Percentiles rank a stretch among this genome's conserved stretches.
Conservation (phyloP, 2,797 vertebrate species). For the Varecia variegata region DNA sequence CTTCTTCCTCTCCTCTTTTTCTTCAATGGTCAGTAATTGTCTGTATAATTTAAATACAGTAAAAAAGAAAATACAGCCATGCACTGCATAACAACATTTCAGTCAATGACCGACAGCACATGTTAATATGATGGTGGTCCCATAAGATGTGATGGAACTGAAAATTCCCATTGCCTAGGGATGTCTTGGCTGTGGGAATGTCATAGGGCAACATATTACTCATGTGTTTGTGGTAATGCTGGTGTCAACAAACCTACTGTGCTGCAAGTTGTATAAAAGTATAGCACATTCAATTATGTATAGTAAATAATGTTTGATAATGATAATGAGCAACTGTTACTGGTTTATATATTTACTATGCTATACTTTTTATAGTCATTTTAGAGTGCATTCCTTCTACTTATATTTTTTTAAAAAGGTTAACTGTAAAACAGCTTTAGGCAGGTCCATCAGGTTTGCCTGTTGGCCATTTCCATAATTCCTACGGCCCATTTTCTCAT, state of each 20-base stretch:
- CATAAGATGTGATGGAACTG: background rate
- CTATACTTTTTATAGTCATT: background rate
- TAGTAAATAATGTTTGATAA: too few species aligned
- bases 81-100: background rate
- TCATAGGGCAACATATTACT: background rate
- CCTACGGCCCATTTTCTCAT: background rate
- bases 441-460: background rate
- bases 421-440: background rate
- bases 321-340: too few species aligned
- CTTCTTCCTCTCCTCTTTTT: background rate
- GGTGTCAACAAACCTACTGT: background rate
- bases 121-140: background rate
- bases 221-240: background rate
- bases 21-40: background rate
- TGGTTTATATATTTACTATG: background rate
- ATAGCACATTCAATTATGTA: too few species aligned
- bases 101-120: background rate
- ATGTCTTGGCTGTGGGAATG: background rate
- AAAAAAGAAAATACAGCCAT: background rate
- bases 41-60: background rate
- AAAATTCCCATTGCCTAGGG: background rate
- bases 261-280: background rate
- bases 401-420: too few species aligned
- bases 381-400: background rate
- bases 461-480: background rate